A percentile compares a stretch with the other conserved stretches of the same genome.
These are phyloP conservation scores for Chitala chitala DNA, from an alignment of 2,113 vertebrate genomes.

Conservation along the genomic window DNA sequence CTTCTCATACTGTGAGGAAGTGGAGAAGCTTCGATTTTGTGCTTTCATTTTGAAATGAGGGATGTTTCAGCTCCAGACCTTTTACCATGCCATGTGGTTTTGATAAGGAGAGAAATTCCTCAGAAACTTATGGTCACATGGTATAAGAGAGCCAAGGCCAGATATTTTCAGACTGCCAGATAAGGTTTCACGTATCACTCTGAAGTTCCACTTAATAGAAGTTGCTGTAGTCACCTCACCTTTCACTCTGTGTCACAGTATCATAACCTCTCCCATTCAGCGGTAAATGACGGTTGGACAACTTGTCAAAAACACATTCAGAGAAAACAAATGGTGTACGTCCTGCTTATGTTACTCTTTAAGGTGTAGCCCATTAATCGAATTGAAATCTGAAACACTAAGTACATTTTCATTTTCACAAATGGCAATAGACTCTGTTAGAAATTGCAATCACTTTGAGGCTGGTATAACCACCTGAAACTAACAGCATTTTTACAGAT, in stretches of 20 bases:
- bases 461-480: neutral
- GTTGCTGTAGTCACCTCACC: slow-evolving; percentile 5
- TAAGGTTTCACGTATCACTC: slow-evolving; percentile 5
- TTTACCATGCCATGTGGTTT: slow-evolving; percentile 7
- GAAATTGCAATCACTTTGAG: neutral
- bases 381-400: neutral
- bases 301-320: neutral
- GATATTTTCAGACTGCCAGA: neutral
- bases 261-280: slow-evolving; percentile 5
- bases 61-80: neutral
- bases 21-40: neutral
- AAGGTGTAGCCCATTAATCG: neutral
- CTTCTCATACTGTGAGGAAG: neutral
- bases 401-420: neutral
- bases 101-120: slow-evolving; percentile 16
- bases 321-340: neutral
- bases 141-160: neutral
- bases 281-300: neutral
- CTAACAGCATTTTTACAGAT: neutral
- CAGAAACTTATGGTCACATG: neutral
- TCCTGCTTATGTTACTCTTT: neutral
- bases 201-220: slow-evolving; percentile 4
- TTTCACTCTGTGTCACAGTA: neutral
- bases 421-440: neutral
- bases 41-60: slow-evolving; percentile 9